Evolutionary conservation across 2,888 invertebrate species (phyloP).

Genomic region (Hylaea fasciaria): DNA sequence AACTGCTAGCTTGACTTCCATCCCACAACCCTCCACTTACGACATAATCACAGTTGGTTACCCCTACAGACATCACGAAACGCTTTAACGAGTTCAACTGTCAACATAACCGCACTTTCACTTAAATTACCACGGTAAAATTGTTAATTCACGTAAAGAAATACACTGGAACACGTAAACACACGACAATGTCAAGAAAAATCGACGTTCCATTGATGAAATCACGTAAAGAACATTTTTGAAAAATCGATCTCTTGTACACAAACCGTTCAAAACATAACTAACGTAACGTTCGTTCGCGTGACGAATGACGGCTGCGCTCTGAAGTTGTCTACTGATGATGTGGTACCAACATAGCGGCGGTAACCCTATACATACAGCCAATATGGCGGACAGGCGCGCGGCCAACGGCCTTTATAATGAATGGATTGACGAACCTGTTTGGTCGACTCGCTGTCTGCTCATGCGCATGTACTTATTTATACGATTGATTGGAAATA

Average conservation of each 20-base stretch:
- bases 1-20: slow-evolving; percentile 7
- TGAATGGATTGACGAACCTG: slow-evolving; percentile 66
- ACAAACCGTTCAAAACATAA: slow-evolving; percentile 71
- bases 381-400: slow-evolving; percentile 48
- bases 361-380: slow-evolving; percentile 33
- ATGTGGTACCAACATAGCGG: slow-evolving; percentile 58
- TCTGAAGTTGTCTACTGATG: slow-evolving; percentile 64
- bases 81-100: slow-evolving; percentile 55
- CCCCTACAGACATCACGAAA: slow-evolving; percentile 16
- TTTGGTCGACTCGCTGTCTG: slow-evolving; percentile 37
- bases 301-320: slow-evolving; percentile 53
- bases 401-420: slow-evolving; percentile 73
- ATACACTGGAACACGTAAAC: slow-evolving; percentile 36
- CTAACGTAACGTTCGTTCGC: slow-evolving; percentile 74
- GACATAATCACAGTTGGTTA: slow-evolving; percentile 25
- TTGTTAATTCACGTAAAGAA: slow-evolving; percentile 39
- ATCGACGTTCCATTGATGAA: slow-evolving; percentile 64
- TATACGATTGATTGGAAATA: slow-evolving; percentile 24
- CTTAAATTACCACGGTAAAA: slow-evolving; percentile 38
- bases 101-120: slow-evolving; percentile 78
- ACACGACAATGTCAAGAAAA: slow-evolving; percentile 33
- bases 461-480: slow-evolving; percentile 44
- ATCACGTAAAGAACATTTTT: slow-evolving; percentile 26
- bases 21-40: slow-evolving; percentile 35
- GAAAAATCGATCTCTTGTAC: slow-evolving; percentile 33